Conservation (phyloP, 1,140 invertebrate species). For the Bombus superbus region DNA sequence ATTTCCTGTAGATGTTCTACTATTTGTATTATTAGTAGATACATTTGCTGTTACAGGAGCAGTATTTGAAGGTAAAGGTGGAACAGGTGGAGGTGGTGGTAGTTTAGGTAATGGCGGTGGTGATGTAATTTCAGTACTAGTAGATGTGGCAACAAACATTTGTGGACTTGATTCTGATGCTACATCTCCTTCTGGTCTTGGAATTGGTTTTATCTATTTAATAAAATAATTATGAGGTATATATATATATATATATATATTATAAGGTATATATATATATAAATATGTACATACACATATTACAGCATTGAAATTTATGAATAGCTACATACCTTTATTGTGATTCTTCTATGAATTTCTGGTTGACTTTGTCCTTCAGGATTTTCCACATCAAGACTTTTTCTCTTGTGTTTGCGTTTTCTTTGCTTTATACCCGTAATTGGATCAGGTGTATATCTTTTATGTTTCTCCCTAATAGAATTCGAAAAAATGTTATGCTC, state of each 20-base stretch:
- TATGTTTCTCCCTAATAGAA: constrained; percentile 79
- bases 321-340: constrained; percentile 86
- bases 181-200: constrained; percentile 88
- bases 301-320: background rate
- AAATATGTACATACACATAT: background rate
- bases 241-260: constrained; percentile 6
- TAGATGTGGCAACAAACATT: constrained; percentile 88
- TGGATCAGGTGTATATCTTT: constrained; percentile 80
- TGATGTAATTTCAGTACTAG: constrained; percentile 86
- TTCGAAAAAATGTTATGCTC: constrained; percentile 1
- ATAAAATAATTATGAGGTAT: constrained; percentile 6
- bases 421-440: constrained; percentile 81
- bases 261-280: background rate
- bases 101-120: constrained; percentile 77
- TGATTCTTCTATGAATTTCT: constrained; percentile 87
- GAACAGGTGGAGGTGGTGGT: constrained; percentile 81
- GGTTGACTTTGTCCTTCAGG: constrained; percentile 82
- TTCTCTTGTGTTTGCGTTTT: constrained; percentile 85
- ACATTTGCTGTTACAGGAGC: constrained; percentile 30
- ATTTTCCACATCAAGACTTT: constrained; percentile 87
- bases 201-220: constrained; percentile 90
- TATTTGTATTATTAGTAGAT: constrained; percentile 55
- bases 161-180: constrained; percentile 85
- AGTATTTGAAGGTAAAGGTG: constrained; percentile 27
- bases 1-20: constrained; percentile 65